phyloP scores from a whole-genome alignment of 92 coral and sea anemone species.

The Micromussa lordhowensis region DNA sequence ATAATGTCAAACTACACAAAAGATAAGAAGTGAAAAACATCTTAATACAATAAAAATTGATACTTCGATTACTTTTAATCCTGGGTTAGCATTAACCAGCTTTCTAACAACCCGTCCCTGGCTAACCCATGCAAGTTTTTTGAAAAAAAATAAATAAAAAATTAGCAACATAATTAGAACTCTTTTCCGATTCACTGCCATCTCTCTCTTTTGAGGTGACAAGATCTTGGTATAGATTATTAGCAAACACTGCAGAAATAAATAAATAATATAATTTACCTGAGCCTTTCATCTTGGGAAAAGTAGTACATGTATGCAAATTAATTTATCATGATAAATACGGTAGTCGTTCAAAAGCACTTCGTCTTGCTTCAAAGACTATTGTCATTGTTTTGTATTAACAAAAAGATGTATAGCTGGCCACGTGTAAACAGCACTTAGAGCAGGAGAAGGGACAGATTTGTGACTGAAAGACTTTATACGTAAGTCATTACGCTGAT shows the following conservation, averaged over 20 bases:
- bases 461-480: background rate
- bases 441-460: background rate
- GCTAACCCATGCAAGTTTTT: no score
- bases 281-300: background rate
- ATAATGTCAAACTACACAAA: no score
- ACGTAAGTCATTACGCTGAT: conserved; percentile 21
- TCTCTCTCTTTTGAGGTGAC: no score
- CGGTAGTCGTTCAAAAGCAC: background rate
- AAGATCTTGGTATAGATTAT: background rate
- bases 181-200: no score
- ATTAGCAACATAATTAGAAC: no score
- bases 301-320: background rate
- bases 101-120: no score
- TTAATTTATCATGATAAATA: background rate
- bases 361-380: background rate
- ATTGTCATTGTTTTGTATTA: background rate
- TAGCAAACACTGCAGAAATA: background rate
- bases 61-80: no score
- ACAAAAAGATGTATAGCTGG: background rate
- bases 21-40: no score
- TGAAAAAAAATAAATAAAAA: no score
- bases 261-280: background rate
- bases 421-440: background rate
- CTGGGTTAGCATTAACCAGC: no score
- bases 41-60: no score